Conservation (phyloP, 2,113 vertebrate genomes). For the Galemys pyrenaicus region DNA sequence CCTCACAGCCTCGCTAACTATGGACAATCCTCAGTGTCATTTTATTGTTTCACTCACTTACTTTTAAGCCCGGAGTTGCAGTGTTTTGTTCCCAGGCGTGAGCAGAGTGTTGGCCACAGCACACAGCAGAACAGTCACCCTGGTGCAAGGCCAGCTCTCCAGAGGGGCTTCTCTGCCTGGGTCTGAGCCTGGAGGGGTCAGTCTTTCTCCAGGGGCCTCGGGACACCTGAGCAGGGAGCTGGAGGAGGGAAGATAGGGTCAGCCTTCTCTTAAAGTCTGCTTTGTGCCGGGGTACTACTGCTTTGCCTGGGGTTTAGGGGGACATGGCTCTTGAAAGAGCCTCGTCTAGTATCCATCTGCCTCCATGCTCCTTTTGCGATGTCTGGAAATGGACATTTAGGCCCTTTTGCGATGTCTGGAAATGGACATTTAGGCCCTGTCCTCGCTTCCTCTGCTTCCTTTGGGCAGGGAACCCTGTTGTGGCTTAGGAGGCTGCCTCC, state of each 20-base stretch:
- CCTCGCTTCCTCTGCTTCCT: neutral
- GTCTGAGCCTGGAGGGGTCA: neutral
- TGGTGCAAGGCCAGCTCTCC: neutral
- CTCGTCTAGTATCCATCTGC: neutral
- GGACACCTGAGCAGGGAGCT: neutral
- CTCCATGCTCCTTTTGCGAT: neutral
- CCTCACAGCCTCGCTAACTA: neutral
- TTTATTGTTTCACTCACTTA: neutral
- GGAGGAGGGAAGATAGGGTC: neutral
- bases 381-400: neutral
- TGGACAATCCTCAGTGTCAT: fast-evolving
- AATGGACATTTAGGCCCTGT: neutral
- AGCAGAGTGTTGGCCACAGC: neutral
- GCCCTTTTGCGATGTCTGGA: neutral
- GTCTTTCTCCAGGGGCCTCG: neutral
- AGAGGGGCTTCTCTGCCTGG: neutral
- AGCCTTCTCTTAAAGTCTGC: neutral
- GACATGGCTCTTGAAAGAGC: neutral
- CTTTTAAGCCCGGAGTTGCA: neutral
- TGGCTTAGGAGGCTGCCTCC: neutral
- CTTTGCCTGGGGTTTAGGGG: neutral
- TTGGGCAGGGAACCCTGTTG: neutral
- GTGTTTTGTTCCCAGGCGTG: neutral
- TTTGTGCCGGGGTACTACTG: neutral
- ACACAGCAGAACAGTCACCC: fast-evolving